These are phyloP conservation scores for Crambe crambe DNA, from an alignment of 37 sponge, comb jelly and placozoan species.

Conservation along the genomic window DNA sequence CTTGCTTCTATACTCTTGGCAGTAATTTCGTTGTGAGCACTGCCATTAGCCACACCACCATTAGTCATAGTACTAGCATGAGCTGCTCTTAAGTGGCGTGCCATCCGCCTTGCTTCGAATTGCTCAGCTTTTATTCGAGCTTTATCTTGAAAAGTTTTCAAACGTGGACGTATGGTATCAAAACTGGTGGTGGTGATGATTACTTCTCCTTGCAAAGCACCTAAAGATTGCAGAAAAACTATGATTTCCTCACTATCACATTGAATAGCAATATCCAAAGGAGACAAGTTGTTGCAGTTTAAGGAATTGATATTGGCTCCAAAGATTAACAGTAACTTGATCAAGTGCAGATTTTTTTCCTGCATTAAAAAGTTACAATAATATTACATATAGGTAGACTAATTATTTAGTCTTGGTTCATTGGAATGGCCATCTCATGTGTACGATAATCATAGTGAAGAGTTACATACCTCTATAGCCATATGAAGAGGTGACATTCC, in stretches of 20 bases:
- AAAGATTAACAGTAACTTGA: conserved; percentile 25
- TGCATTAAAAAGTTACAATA: background rate
- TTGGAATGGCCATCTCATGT: background rate
- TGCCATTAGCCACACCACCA: background rate
- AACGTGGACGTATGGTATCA: background rate
- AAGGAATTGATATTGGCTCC: conserved; percentile 28
- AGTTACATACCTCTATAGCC: conserved; percentile 7
- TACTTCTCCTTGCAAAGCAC: background rate
- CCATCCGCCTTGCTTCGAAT: too few relatives aligned
- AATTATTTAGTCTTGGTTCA: background rate
- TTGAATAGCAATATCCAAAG: conserved; percentile 21
- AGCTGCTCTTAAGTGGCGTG: background rate
- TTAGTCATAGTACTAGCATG: background rate
- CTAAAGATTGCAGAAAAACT: conserved; percentile 10
- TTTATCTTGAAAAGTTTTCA: conserved; percentile 9
- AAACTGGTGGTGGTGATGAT: background rate
- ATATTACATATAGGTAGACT: background rate
- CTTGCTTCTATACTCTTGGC: background rate
- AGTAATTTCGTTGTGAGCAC: background rate
- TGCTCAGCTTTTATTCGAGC: too few relatives aligned
- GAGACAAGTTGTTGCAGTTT: background rate
- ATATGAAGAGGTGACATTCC: conserved; percentile 37
- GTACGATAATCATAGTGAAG: background rate
- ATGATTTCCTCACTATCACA: background rate
- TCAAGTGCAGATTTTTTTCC: background rate